Evolutionary conservation across 2,113 vertebrate species (phyloP), one percentile per base, ranked within the genome.

Genomic region (Tachuris rubrigastra): DNA sequence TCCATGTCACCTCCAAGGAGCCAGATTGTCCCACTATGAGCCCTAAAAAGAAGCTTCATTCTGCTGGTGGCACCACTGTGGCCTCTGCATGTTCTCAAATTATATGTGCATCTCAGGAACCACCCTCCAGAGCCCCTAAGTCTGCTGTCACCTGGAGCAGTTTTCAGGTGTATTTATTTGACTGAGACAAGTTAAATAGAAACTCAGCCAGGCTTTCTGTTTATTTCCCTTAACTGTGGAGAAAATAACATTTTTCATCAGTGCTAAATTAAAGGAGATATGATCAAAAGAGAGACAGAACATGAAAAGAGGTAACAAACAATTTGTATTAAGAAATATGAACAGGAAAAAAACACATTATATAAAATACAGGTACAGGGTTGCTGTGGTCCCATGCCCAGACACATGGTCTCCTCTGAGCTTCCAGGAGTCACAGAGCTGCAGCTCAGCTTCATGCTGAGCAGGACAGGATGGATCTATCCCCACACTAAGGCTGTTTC

Each of bases 21-120:
- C 25, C 31, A 19, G 8, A 4, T 2, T 33, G 19, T 33, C 42
- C 49, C 33, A 14, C 4, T 8, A 0, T 0, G 3, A 60, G n/a
- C 49, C 24, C 18, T 21, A 4, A 19, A 47, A 37, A 9, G 19
- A 41, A 72, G 10, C 5, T 37, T 23, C 39, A 5, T 31, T 22
- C 49, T 62, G 47, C 8, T n/a, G 39, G 12, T 53, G 46, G 35
- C 30, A 12, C 31, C 22, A 1, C 17, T 23, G 81, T 24, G 30
- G 24, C 37, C 60, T 47, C 76, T 42, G 35, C 12, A 8, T 7
- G 11, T 41, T 24, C 23, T 37, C 4, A 62, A 41, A 75, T 2
- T 12, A 1, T 1, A 1, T 1, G 3, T 24, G 1, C 44, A 15
- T 2, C 28, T 18, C 2, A 0, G 46, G 49, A 6, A 3, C 8